Evolutionary conservation across 2,113 vertebrate species (phyloP).

Genomic region (Amblyopsis rosae): DNA sequence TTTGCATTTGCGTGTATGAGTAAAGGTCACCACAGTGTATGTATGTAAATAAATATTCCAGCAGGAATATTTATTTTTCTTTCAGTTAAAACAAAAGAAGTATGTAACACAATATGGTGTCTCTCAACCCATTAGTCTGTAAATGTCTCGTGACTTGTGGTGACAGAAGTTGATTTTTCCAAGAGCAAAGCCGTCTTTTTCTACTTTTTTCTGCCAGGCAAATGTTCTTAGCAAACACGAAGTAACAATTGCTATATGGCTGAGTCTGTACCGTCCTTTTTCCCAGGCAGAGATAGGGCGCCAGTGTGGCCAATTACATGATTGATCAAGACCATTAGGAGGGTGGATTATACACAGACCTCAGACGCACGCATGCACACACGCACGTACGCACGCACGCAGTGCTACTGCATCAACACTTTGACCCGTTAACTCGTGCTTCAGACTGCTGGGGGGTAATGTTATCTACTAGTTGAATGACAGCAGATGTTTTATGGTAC

Average conservation of each 20-base stretch:
- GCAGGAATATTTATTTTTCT: too few relatives aligned
- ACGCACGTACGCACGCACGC: background rate
- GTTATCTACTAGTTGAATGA: slow-evolving; percentile 54
- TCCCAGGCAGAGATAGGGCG: slow-evolving; percentile 37
- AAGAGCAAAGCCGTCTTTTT: background rate
- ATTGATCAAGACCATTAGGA: slow-evolving; percentile 38
- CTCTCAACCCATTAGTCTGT: background rate
- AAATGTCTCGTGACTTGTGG: background rate
- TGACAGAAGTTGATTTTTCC: background rate
- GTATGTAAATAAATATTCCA: too few relatives aligned
- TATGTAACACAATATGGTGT: background rate
- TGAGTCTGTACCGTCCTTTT: slow-evolving; percentile 6
- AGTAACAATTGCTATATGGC: background rate
- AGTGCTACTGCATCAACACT: slow-evolving; percentile 19
- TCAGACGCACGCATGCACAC: background rate
- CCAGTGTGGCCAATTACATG: slow-evolving; percentile 22
- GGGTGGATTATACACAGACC: slow-evolving; percentile 34
- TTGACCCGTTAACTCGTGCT: slow-evolving; percentile 26
- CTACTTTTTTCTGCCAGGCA: too few relatives aligned
- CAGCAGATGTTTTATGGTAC: slow-evolving; percentile 49
- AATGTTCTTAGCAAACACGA: background rate
- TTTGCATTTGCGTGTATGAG: slow-evolving; percentile 5
- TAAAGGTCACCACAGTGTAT: too few relatives aligned
- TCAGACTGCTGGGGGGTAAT: slow-evolving; percentile 13
- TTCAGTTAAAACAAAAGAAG: too few relatives aligned